These are phyloP conservation scores for Glossosoma conforme DNA, from an alignment of 1,140 invertebrate genomes.

Conservation along the genomic window DNA sequence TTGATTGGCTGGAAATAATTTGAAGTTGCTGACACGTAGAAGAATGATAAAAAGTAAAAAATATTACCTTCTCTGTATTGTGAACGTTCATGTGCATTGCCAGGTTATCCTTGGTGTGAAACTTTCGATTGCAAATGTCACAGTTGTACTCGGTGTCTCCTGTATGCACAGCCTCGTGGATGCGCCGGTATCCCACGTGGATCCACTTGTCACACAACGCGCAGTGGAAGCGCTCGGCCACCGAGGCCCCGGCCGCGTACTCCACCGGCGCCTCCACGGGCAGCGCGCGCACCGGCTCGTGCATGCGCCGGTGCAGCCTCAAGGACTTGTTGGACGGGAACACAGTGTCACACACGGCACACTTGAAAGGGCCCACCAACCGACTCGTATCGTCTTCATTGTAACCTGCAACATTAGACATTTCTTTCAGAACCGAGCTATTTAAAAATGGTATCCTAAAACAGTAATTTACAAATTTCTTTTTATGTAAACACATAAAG, in stretches of 20 bases:
- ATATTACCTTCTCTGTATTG: conserved; percentile 44
- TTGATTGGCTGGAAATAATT: no score
- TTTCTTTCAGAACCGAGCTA: neutral
- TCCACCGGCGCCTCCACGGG: conserved; percentile 40
- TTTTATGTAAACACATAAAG: no score
- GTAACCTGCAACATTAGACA: neutral
- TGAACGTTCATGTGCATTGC: conserved; percentile 69
- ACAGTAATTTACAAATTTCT: no score
- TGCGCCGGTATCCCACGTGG: conserved; percentile 54
- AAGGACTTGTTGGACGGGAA: conserved; percentile 64
- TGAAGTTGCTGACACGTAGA: no score
- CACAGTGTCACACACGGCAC: conserved; percentile 58
- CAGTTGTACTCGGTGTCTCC: conserved; percentile 52
- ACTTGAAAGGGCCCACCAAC: conserved; percentile 34
- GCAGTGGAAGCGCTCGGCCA: conserved; percentile 42
- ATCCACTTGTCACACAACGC: conserved; percentile 53
- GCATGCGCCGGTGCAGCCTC: conserved; percentile 66
- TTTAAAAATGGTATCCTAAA: neutral
- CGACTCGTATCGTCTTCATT: conserved; percentile 1
- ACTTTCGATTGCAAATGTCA: conserved; percentile 63
- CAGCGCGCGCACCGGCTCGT: conserved; percentile 53
- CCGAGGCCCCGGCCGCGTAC: conserved; percentile 22
- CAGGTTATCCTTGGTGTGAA: conserved; percentile 57
- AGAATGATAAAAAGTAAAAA: no score
- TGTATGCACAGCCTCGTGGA: conserved; percentile 61